Evolutionary conservation across 1,140 invertebrate species (phyloP), one percentile per base, ranked within the genome.

Genomic region (Heliothis subflexa): DNA sequence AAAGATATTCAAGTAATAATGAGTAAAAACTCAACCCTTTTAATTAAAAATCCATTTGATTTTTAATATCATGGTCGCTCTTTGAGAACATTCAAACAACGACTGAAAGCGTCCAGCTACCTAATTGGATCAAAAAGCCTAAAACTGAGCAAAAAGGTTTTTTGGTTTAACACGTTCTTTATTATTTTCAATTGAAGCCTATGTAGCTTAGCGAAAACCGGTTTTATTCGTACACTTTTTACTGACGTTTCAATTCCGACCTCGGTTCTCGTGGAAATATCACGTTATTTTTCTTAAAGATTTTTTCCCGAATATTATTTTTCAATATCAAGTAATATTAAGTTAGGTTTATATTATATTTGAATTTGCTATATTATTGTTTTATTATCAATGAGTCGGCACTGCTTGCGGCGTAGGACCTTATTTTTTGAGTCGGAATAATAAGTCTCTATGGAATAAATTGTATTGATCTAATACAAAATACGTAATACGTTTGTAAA

Each of bases 351-450:
- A 1, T 57, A 11, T 72, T 72, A 18, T 72, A 73, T 73, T 73
- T 73, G 54, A 73, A 73, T 73, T 61, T 73, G 2, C 40, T 59
- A 61, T 73, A 64, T 18, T 47, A 9, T 61, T 73, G 55, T 61
- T 28, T 73, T 40, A 7, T 72, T 33, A 71, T 57, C 16, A 40
- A 49, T 16, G 18, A 57, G 18, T 59, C 14, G 13, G 21, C 13
- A 5, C 1, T 45, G 52, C 71, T 73, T 61, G 21, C n/a, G 55
- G 71, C 55, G n/a, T 54, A 33, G 28, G 25, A 16, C 11, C 21
- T 16, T 25, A 25, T 25, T 25, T 64, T 52, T 68, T 9, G 25
- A 62, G 14, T 16, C 12, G 16, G n/a, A 18, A 64, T 47, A 64
- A 64, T 47, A 62, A 45, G 3, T 40, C 5, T 40, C 5, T 40